phyloP scores from a whole-genome alignment of 2,797 vertebrate species.

The Euthynnus affinis region DNA sequence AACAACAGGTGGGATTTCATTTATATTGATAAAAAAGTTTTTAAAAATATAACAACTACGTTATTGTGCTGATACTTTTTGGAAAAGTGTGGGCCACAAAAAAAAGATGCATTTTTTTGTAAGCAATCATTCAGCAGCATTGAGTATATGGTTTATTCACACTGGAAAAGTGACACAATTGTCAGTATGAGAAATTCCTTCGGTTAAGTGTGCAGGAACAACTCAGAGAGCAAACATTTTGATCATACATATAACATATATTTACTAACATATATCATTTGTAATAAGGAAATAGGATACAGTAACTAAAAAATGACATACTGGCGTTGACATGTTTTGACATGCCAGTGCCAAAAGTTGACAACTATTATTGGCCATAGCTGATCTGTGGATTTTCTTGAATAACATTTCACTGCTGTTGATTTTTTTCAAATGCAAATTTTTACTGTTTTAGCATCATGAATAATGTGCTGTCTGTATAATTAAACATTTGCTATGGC shows the following conservation, averaged over 20 bases:
- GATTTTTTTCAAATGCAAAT: not conserved
- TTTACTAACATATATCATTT: not conserved
- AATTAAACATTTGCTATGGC: too few relatives aligned
- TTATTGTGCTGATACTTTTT: not conserved
- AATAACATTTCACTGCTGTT: too few relatives aligned
- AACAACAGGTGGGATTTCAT: not conserved
- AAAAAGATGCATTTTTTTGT: slow-evolving; percentile 19
- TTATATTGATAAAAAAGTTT: not conserved
- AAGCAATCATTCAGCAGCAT: slow-evolving; percentile 15
- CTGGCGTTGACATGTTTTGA: not conserved
- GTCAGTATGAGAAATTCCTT: not conserved
- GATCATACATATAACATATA: not conserved
- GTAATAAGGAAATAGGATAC: not conserved
- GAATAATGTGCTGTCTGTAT: not conserved
- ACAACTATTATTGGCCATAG: not conserved
- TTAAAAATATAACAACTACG: not conserved
- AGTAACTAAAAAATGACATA: not conserved
- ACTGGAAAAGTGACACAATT: not conserved
- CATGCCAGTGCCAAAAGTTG: not conserved
- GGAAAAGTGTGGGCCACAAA: not conserved
- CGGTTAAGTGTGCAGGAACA: not conserved
- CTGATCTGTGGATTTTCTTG: not conserved
- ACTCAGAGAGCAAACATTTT: not conserved
- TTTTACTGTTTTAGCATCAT: not conserved
- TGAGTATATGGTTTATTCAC: not conserved